Evolutionary conservation across 2,113 vertebrate species (phyloP).

Genomic region (Equus przewalskii): DNA sequence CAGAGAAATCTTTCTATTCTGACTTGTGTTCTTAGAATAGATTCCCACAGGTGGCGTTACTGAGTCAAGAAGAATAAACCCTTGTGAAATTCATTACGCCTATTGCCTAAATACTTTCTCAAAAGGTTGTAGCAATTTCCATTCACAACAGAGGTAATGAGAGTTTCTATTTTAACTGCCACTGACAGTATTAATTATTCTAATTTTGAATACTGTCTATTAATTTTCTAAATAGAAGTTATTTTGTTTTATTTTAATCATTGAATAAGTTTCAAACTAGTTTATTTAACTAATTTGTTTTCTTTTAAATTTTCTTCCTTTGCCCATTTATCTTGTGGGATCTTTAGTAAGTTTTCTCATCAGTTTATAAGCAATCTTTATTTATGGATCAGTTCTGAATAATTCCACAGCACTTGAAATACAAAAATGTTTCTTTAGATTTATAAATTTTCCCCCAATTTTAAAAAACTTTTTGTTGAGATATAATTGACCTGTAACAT

Average conservation of each 20-base stretch:
- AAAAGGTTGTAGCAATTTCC: not conserved
- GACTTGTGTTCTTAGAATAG: not conserved
- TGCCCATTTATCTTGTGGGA: not conserved
- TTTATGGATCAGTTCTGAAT: not conserved
- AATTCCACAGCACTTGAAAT: not conserved
- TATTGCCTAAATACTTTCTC: slow-evolving; percentile 28
- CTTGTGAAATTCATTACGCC: not conserved
- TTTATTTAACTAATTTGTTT: slow-evolving; percentile 42
- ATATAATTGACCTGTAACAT: not conserved
- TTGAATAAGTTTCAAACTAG: slow-evolving; percentile 27
- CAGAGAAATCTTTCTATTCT: slow-evolving; percentile 1
- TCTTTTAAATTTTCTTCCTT: slow-evolving; percentile 14
- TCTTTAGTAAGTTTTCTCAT: not conserved
- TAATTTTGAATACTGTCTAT: slow-evolving; percentile 28
- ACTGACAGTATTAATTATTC: not conserved
- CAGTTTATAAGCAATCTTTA: not conserved
- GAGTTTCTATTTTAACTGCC: not conserved
- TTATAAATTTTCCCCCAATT: not conserved
- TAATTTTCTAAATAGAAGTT: slow-evolving; percentile 12
- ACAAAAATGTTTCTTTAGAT: not conserved
- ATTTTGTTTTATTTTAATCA: slow-evolving; percentile 39
- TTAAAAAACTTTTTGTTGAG: not conserved
- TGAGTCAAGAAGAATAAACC: slow-evolving; percentile 23
- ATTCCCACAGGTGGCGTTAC: not conserved
- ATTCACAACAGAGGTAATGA: not conserved